These are phyloP conservation scores for Lathamus discolor DNA, from an alignment of 2,113 vertebrate species.

Conservation along the genomic window DNA sequence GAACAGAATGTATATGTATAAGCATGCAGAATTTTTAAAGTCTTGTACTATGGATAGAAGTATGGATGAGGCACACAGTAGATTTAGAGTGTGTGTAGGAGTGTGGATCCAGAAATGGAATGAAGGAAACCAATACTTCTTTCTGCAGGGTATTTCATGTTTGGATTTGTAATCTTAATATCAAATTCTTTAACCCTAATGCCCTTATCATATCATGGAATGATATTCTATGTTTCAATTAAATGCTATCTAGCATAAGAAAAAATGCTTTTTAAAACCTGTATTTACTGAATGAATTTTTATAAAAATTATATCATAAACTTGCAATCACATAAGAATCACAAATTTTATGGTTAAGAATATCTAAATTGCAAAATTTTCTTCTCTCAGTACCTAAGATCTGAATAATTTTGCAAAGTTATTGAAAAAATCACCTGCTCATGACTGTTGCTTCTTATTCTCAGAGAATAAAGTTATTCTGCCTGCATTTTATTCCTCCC, in stretches of 20 bases:
- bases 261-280: neutral
- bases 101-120: neutral
- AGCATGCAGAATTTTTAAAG: neutral
- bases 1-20: neutral
- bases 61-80: neutral
- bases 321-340: neutral
- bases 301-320: neutral
- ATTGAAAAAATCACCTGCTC: neutral
- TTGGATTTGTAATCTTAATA: neutral
- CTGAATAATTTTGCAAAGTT: neutral
- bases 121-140: neutral
- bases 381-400: neutral
- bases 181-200: neutral
- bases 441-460: neutral
- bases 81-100: neutral
- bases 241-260: neutral
- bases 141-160: neutral
- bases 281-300: neutral
- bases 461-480: neutral
- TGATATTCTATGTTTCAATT: neutral
- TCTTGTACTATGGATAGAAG: neutral
- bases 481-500: neutral
- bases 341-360: neutral
- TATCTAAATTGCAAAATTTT: neutral
- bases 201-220: neutral